A percentile compares a stretch with the other conserved stretches of the same genome.
These are phyloP conservation scores for Deroptyus accipitrinus DNA, from an alignment of 2,113 vertebrate genomes.

Conservation along the genomic window DNA sequence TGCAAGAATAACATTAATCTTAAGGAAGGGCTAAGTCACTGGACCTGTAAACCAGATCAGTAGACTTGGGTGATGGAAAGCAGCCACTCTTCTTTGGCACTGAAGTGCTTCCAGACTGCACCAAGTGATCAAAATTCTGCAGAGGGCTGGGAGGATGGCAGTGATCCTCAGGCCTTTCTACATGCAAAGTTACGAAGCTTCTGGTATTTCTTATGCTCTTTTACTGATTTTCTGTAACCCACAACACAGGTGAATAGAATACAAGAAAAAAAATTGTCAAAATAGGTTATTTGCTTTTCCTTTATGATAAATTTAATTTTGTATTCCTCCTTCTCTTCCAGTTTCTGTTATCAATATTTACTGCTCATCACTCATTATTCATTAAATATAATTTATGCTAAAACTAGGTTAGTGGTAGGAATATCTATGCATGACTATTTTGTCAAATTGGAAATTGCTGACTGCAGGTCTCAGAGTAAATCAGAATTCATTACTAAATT, in stretches of 20 bases:
- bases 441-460: constrained; percentile 49
- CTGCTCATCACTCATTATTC: not conserved
- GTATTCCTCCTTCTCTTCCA: not conserved
- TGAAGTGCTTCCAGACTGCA: constrained; percentile 40
- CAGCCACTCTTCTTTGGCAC: constrained; percentile 26
- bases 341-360: constrained; percentile 24
- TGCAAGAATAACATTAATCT: not conserved
- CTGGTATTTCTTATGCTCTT: not conserved
- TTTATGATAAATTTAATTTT: not conserved
- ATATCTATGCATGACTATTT: constrained; percentile 17
- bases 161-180: constrained; percentile 23
- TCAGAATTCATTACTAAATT: constrained; percentile 40
- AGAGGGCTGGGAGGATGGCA: not conserved
- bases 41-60: not conserved
- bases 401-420: constrained; percentile 9
- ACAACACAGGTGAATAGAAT: not conserved
- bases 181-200: not conserved
- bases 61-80: not conserved
- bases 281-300: not conserved
- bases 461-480: constrained; percentile 11
- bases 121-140: constrained; percentile 23
- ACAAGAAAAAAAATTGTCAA: not conserved
- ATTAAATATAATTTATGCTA: constrained; percentile 22
- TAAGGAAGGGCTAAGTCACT: not conserved
- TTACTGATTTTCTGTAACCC: not conserved